phyloP scores from a whole-genome alignment of 2,797 vertebrate genomes.

The Gymnoscopelus braueri region DNA sequence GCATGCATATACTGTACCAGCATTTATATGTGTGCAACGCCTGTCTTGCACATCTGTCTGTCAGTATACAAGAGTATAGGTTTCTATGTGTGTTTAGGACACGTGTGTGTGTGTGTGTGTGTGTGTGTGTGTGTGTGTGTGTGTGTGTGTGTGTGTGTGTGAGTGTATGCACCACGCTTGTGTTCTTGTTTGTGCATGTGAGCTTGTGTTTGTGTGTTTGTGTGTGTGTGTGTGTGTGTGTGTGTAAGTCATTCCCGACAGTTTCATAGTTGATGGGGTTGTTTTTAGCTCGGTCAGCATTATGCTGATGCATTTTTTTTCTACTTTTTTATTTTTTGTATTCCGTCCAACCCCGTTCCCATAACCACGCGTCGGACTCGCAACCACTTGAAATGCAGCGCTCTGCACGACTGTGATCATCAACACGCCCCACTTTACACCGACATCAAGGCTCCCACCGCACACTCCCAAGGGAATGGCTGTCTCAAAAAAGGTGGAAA shows the following conservation, averaged over 20 bases:
- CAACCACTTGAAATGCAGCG: slow-evolving; percentile 59
- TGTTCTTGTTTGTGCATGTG: too few species aligned
- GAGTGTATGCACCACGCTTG: too few species aligned
- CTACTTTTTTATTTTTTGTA: not conserved
- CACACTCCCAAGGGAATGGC: slow-evolving; percentile 44
- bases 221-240: not conserved
- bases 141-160: too few species aligned
- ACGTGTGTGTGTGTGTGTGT: too few species aligned
- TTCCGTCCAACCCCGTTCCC: slow-evolving; percentile 12
- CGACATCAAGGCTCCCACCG: slow-evolving; percentile 31
- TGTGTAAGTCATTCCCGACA: slow-evolving; percentile 44
- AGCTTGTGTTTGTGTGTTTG: too few species aligned
- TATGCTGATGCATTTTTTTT: slow-evolving; percentile 58
- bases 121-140: too few species aligned
- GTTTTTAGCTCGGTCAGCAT: slow-evolving; percentile 45
- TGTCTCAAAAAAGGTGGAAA: not conserved
- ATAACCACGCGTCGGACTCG: slow-evolving; percentile 49
- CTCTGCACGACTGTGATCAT: slow-evolving; percentile 45
- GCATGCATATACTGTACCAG: too few species aligned
- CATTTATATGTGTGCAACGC: too few species aligned
- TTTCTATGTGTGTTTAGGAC: too few species aligned
- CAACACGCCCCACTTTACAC: slow-evolving; percentile 37
- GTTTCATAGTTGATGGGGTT: slow-evolving; percentile 56
- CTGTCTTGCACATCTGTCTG: too few species aligned
- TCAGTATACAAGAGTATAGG: too few species aligned